phyloP scores from a whole-genome alignment of 2,113 vertebrate species.

The Syrmaticus mikado region DNA sequence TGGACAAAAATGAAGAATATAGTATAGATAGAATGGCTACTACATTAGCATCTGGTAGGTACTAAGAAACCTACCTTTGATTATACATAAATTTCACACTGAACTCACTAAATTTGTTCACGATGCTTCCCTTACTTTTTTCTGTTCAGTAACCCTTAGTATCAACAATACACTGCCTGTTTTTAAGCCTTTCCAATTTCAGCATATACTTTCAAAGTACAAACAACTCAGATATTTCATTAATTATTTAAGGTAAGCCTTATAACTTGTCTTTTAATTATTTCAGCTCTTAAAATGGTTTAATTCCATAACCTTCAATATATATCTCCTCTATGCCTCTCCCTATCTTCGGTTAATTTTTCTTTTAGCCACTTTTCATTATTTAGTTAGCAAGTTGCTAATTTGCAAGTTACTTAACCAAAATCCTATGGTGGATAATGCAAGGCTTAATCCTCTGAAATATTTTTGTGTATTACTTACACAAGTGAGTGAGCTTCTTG shows the following conservation, averaged over 20 bases:
- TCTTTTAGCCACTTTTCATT: neutral
- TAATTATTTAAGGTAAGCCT: neutral
- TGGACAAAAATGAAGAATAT: neutral
- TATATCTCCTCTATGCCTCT: neutral
- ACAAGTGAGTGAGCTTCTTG: neutral
- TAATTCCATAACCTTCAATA: neutral
- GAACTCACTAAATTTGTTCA: neutral
- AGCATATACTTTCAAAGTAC: neutral
- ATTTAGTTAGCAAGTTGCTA: neutral
- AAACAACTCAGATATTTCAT: neutral
- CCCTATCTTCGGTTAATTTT: neutral
- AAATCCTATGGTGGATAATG: neutral
- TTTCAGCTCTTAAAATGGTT: neutral
- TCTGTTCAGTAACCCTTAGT: neutral
- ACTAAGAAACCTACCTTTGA: neutral
- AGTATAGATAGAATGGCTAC: neutral
- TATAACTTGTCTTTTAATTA: neutral
- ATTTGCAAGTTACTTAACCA: neutral
- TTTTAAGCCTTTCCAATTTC: neutral
- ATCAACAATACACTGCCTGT: neutral
- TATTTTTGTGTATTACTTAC: neutral
- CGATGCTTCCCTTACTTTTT: neutral
- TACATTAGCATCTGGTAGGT: neutral
- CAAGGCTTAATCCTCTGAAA: neutral
- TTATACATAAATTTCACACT: neutral